Conservation (phyloP, 2,888 invertebrate species). For the Platerodrilus igneus region DNA sequence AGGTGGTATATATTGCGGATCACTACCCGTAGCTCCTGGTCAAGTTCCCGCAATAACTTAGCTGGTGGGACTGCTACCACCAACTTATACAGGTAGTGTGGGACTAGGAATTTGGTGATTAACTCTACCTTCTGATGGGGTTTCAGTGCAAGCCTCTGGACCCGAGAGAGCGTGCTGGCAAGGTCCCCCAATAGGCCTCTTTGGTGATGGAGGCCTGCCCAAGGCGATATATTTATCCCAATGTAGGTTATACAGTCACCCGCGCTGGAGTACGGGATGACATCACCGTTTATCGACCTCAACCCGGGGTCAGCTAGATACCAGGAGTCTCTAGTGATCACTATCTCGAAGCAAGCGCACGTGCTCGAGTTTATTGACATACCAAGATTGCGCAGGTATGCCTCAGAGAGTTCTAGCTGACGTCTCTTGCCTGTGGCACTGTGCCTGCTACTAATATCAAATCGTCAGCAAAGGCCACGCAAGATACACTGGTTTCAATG, state of each 20-base stretch:
- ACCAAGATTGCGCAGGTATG: slow-evolving; percentile 1
- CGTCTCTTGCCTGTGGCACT: slow-evolving; percentile 1
- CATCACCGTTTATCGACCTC: not conserved
- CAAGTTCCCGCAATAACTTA: slow-evolving; percentile 25
- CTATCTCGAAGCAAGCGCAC: not conserved
- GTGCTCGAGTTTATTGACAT: not conserved
- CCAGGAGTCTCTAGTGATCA: slow-evolving; percentile 6
- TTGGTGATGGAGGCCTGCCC: too few species aligned
- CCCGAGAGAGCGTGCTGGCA: too few species aligned
- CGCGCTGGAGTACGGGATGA: not conserved
- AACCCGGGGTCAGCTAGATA: slow-evolving; percentile 3
- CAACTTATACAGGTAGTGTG: slow-evolving; percentile 40
- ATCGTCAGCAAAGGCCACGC: slow-evolving; percentile 13
- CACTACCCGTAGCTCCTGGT: slow-evolving; percentile 33
- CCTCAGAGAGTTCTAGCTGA: not conserved
- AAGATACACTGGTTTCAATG: slow-evolving; percentile 15
- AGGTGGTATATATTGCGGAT: slow-evolving; percentile 33
- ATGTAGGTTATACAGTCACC: too few species aligned
- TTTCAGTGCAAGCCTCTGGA: slow-evolving; percentile 1
- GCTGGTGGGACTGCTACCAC: slow-evolving; percentile 33
- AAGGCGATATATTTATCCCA: too few species aligned
- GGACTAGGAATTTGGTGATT: slow-evolving; percentile 40
- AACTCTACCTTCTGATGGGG: slow-evolving; percentile 5
- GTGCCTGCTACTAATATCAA: slow-evolving; percentile 4
- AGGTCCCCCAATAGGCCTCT: too few species aligned